Conservation (phyloP, 2,113 vertebrate species). For the Mionectes macconnelli region DNA sequence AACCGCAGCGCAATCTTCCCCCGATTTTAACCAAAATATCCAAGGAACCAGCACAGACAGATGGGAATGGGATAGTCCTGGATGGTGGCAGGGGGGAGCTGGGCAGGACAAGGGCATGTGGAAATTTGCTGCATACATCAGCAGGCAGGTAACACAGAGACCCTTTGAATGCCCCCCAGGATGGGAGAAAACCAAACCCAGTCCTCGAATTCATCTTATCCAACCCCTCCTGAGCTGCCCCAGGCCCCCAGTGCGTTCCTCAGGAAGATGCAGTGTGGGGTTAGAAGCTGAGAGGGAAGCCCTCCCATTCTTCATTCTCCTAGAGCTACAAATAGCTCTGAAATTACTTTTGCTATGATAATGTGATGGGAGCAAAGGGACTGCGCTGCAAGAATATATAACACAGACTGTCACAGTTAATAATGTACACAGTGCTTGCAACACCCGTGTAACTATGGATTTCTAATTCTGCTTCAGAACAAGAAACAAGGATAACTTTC, state of each 20-base stretch:
- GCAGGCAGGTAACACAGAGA: background rate
- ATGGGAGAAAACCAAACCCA: background rate
- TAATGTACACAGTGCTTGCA: background rate
- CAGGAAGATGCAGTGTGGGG: background rate
- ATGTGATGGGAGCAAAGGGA: background rate
- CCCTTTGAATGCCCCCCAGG: background rate
- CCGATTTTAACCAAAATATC: accelerated
- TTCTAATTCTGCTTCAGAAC: background rate
- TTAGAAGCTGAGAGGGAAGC: background rate
- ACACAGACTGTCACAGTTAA: background rate
- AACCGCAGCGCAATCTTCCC: background rate
- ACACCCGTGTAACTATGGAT: background rate
- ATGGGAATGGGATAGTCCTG: background rate
- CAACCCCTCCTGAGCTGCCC: background rate
- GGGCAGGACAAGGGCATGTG: accelerated
- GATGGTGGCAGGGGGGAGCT: background rate
- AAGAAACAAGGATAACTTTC: background rate
- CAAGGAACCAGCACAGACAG: background rate
- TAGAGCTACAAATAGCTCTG: background rate
- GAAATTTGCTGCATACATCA: accelerated
- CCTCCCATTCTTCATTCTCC: background rate
- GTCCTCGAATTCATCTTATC: background rate
- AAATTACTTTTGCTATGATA: background rate
- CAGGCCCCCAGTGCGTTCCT: background rate
- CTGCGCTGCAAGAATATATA: background rate